Percentiles rank a stretch among this genome's conserved stretches.
Evolutionary conservation across 2,888 invertebrate genomes (phyloP).

Genomic region (Dynastes tityus): DNA sequence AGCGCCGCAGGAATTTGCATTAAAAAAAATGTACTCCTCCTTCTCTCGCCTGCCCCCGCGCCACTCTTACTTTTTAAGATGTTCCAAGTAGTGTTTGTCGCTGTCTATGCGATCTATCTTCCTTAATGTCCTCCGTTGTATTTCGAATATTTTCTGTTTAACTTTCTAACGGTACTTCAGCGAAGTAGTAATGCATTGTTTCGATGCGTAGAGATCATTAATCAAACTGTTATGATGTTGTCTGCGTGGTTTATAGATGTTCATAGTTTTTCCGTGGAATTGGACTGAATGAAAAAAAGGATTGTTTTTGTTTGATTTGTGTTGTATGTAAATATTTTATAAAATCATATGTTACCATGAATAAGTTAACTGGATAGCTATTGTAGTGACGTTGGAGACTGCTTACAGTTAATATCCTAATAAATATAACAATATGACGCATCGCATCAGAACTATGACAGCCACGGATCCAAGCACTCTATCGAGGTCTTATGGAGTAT

Average conservation of each 20-base stretch:
- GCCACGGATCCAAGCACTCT: too few species aligned
- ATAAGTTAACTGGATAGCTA: too few species aligned
- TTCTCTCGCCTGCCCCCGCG: background rate
- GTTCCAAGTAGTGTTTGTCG: background rate
- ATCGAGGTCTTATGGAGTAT: too few species aligned
- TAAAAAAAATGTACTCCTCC: conserved; percentile 8
- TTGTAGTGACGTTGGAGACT: too few species aligned
- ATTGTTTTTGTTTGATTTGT: too few species aligned
- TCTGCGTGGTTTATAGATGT: background rate
- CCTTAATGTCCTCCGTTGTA: background rate
- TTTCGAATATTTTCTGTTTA: conserved; percentile 13
- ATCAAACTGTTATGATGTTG: conserved; percentile 7
- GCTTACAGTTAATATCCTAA: too few species aligned
- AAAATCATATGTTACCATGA: too few species aligned
- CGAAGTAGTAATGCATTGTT: conserved; percentile 10
- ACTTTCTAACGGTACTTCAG: background rate
- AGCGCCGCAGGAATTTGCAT: conserved; percentile 7
- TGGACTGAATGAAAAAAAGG: background rate
- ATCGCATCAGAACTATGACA: too few species aligned
- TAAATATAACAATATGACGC: too few species aligned
- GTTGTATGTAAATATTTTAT: too few species aligned
- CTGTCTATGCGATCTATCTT: background rate
- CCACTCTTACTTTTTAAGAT: background rate
- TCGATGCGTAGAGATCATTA: background rate
- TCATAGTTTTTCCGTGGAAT: background rate